These are phyloP conservation scores for Seriola quinqueradiata DNA, from an alignment of 2,113 vertebrate species.

Conservation along the genomic window DNA sequence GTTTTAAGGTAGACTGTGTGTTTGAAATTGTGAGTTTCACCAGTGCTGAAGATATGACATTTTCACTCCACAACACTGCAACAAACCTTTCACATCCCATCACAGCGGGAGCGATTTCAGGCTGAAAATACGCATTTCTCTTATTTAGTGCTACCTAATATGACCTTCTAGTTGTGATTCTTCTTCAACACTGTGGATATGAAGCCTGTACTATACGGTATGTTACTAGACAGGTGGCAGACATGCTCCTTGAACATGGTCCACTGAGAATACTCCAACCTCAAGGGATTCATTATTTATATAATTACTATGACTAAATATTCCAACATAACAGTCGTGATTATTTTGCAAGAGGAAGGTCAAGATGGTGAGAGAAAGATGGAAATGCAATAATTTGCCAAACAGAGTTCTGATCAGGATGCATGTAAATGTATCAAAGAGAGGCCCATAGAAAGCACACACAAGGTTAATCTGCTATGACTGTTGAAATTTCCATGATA, in stretches of 20 bases:
- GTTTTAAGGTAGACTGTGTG: background rate
- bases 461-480: slow-evolving; percentile 95
- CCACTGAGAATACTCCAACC: slow-evolving; percentile 81
- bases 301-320: slow-evolving; percentile 85
- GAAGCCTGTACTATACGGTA: slow-evolving; percentile 3
- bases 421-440: slow-evolving; percentile 95
- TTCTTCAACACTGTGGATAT: background rate
- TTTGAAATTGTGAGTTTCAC: slow-evolving; percentile 13
- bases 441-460: slow-evolving; percentile 84
- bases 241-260: slow-evolving; percentile 45
- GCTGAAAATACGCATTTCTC: slow-evolving; percentile 73
- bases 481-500: slow-evolving; percentile 95
- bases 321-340: slow-evolving; percentile 94
- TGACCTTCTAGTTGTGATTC: slow-evolving; percentile 19
- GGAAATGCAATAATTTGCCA: slow-evolving; percentile 94
- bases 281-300: slow-evolving; percentile 94
- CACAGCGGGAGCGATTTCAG: slow-evolving; percentile 87
- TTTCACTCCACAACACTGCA: slow-evolving; percentile 11
- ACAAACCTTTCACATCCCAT: slow-evolving; percentile 84
- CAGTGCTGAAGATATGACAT: slow-evolving; percentile 16
- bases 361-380: slow-evolving; percentile 89
- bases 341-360: slow-evolving; percentile 97
- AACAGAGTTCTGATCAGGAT: slow-evolving; percentile 91
- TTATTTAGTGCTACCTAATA: slow-evolving; percentile 21
- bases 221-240: slow-evolving; percentile 12